A percentile compares a stretch with the other conserved stretches of the same genome.
phyloP scores from a whole-genome alignment of 2,888 invertebrate genomes.

The Dione vanillae region DNA sequence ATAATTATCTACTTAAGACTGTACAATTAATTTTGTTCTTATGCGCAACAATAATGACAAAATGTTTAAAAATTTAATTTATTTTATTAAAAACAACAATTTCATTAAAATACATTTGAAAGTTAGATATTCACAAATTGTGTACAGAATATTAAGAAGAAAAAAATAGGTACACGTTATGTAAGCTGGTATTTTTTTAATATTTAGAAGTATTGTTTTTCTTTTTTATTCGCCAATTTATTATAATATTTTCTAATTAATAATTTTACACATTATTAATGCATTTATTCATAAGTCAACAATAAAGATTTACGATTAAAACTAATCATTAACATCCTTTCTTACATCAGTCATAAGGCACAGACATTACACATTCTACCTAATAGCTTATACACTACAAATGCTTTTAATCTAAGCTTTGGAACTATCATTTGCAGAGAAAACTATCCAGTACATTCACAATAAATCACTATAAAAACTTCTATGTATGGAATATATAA shows the following conservation, averaged over 20 bases:
- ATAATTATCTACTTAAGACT: slow-evolving; percentile 52
- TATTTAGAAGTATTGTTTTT: background rate
- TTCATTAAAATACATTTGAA: background rate
- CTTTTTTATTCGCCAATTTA: slow-evolving; percentile 1
- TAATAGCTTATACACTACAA: slow-evolving; percentile 29
- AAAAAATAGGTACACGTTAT: background rate
- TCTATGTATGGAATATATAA: background rate
- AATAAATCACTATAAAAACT: slow-evolving; percentile 2
- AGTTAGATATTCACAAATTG: background rate
- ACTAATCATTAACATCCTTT: slow-evolving; percentile 25
- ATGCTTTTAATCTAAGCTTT: slow-evolving; percentile 43
- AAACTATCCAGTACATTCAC: background rate
- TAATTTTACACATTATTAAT: slow-evolving; percentile 15
- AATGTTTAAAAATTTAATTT: background rate
- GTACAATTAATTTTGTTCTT: slow-evolving; percentile 47
- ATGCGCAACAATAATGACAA: slow-evolving; percentile 18
- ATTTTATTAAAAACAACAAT: background rate
- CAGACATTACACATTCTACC: slow-evolving; percentile 40
- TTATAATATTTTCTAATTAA: background rate
- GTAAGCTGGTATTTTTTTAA: slow-evolving; percentile 2
- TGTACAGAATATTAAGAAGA: background rate
- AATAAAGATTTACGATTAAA: slow-evolving; percentile 21
- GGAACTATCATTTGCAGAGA: slow-evolving; percentile 33
- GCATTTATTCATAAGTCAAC: slow-evolving; percentile 17
- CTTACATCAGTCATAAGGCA: slow-evolving; percentile 42